Evolutionary conservation across 2,888 invertebrate species (phyloP).

Genomic region (Hartigia nigra): DNA sequence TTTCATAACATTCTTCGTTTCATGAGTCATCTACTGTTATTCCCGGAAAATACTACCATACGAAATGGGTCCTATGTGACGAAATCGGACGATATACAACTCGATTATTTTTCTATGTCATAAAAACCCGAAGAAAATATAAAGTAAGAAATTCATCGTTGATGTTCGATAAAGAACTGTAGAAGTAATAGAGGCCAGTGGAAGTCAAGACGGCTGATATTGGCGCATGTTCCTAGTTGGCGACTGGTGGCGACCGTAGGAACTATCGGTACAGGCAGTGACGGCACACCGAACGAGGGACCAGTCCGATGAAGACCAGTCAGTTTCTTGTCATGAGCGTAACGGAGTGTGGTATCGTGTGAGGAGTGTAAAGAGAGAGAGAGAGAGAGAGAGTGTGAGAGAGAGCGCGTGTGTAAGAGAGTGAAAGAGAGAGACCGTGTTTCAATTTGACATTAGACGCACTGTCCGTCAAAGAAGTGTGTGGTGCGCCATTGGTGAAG

Average conservation of each 20-base stretch:
- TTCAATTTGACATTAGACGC: background rate
- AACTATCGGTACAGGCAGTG: background rate
- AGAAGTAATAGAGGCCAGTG: background rate
- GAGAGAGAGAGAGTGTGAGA: background rate
- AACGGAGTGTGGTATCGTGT: background rate
- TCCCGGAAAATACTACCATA: background rate
- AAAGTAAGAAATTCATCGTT: background rate
- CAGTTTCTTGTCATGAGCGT: constrained; percentile 7
- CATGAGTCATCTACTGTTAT: background rate
- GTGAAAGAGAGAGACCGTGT: background rate
- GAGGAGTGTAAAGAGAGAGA: background rate
- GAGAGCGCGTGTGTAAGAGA: too few relatives aligned
- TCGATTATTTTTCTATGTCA: background rate
- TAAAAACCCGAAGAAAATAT: background rate
- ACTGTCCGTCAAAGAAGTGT: background rate
- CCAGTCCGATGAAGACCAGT: background rate
- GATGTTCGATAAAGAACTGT: background rate
- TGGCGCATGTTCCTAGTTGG: background rate
- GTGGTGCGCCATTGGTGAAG: background rate
- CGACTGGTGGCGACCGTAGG: background rate
- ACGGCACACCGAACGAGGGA: background rate
- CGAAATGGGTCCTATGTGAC: background rate
- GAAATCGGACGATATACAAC: background rate
- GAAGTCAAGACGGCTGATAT: background rate
- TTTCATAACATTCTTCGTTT: background rate